phyloP scores from a whole-genome alignment of 2,113 vertebrate genomes.

The Eublepharis macularius region DNA sequence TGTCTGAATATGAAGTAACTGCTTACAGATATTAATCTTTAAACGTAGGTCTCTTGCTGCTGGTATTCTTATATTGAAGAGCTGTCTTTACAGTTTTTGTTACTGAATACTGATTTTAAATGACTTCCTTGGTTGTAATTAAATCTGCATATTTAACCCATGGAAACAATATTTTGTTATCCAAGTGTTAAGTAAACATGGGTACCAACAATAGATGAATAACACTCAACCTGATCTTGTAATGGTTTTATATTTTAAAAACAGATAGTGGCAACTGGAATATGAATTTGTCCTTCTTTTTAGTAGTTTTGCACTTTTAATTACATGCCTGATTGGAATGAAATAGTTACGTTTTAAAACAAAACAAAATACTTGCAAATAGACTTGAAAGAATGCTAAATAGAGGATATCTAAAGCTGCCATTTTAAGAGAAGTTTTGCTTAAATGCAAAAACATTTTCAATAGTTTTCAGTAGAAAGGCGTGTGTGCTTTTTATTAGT shows the following conservation, averaged over 20 bases:
- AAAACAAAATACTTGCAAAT: slow-evolving; percentile 30
- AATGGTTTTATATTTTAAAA: neutral
- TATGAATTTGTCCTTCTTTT: neutral
- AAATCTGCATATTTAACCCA: neutral
- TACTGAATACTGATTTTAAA: slow-evolving; percentile 22
- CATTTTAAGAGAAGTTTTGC: neutral
- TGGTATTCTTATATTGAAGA: neutral
- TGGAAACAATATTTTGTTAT: slow-evolving; percentile 10
- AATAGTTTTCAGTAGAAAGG: neutral
- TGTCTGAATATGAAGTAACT: neutral
- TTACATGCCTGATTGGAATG: slow-evolving; percentile 22
- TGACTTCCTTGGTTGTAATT: slow-evolving; percentile 8
- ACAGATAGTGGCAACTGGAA: neutral
- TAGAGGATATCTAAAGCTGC: neutral
- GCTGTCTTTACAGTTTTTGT: slow-evolving; percentile 33
- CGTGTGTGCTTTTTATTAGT: neutral
- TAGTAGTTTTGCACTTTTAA: slow-evolving; percentile 10
- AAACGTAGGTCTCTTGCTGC: neutral
- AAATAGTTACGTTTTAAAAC: slow-evolving; percentile 48
- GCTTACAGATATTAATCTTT: slow-evolving; percentile 4
- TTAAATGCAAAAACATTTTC: neutral
- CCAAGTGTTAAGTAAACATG: neutral
- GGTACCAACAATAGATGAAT: neutral
- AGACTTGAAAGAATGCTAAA: slow-evolving; percentile 29
- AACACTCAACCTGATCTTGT: neutral